Evolutionary conservation across 2,113 vertebrate species (phyloP), one percentile per base, ranked within the genome.

Genomic region (Mola mola): DNA sequence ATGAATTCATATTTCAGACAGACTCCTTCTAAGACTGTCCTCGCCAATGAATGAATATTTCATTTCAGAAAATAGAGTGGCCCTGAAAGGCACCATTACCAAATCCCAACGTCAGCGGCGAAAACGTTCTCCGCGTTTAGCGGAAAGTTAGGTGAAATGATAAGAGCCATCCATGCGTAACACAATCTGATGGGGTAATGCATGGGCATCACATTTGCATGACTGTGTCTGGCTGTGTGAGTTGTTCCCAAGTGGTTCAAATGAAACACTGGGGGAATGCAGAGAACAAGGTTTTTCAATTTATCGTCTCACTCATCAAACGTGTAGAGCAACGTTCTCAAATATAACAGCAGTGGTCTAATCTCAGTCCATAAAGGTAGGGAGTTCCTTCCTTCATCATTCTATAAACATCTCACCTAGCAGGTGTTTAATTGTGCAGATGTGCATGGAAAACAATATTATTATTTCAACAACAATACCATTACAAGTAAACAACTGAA

Each of bases 11-110:
- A 89, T 84, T 81, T 88, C 78, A 87, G 78, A 75, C 75, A 85
- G 77, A 82, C 86, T 88, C 88, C 75, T 83, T 85, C 83, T 65
- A 83, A 85, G 82, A 87, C 76, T 78, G 87, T 84, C 87, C 78
- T 79, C 55, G 25, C 75, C 84, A 76, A 84, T 86, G 74, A 82
- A 90, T 89, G 73, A 87, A 90, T 90, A 89, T 90, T 90, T 90
- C 57, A 90, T 90, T 76, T 86, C 58, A 72, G 84, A 88, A 86
- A 81, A 86, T 84, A 82, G 82, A 89, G 84, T 84, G 69, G 81
- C 78, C 72, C 80, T 87, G 83, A 83, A 81, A 90, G 84, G 83
- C 76, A 82, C 83, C 78, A 86, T 89, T 88, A 85, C 82, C 76
- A 83, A 83, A 82, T 46, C 78, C 64, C 85, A 86, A 87, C 82